These are phyloP conservation scores for Nycteola revayana DNA, from an alignment of 2,888 invertebrate genomes.

Conservation along the genomic window DNA sequence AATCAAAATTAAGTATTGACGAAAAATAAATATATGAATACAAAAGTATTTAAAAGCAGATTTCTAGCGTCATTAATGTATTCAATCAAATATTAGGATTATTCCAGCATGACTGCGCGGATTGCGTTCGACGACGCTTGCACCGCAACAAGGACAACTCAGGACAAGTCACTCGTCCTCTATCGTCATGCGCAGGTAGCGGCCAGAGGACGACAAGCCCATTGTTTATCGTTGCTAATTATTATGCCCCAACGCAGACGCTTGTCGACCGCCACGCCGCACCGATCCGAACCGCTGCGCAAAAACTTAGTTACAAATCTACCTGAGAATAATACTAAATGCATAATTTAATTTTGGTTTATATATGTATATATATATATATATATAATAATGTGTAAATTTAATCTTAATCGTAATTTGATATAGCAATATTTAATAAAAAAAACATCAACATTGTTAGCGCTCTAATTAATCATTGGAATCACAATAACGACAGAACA, in stretches of 20 bases:
- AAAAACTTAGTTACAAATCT: conserved; percentile 61
- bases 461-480: conserved; percentile 51
- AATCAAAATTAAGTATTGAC: too few relatives aligned
- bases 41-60: background rate
- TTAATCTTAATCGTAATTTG: conserved; percentile 1
- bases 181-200: conserved; percentile 78
- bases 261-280: conserved; percentile 49
- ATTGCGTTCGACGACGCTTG: conserved; percentile 44
- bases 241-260: conserved; percentile 75
- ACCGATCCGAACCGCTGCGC: conserved; percentile 45
- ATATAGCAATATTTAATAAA: conserved; percentile 6
- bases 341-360: conserved; percentile 10
- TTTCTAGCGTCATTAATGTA: background rate
- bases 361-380: conserved; percentile 1
- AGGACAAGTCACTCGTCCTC: conserved; percentile 73
- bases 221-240: conserved; percentile 80
- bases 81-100: conserved; percentile 13
- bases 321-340: conserved; percentile 47
- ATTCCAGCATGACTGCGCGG: conserved; percentile 35
- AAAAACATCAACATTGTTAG: conserved; percentile 19
- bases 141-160: conserved; percentile 66
- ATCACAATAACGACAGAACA: conserved; percentile 55
- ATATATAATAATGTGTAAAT: conserved; percentile 1
- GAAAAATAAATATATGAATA: too few relatives aligned
- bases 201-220: conserved; percentile 73